Base-by-base conservation (phyloP, 2,797 vertebrate species). In the Intellagama lesueurii region DNA sequence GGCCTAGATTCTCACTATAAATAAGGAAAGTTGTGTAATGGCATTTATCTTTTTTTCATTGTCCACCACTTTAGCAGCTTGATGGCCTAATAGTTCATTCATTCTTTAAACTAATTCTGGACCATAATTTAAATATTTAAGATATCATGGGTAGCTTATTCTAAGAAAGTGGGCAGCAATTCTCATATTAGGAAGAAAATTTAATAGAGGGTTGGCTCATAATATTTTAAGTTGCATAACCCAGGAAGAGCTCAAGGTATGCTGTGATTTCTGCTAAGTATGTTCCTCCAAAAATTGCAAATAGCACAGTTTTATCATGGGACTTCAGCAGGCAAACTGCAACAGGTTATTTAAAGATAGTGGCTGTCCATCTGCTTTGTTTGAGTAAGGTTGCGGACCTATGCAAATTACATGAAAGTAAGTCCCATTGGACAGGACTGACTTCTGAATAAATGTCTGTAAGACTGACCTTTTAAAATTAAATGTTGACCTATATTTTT, bases 401-500 rank as follows among this genome's bases (percentile, higher is more conserved):
- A 9, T 88, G 19, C 24, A 47, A 17, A 8, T 5, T 81, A 24
- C 30, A 40, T 24, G 70, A 26, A 84, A 70, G 9, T 49, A 66
- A 35, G 32, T 24, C 7, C 47, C 44, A 40, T 8, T 70, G n/a
- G 40, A 32, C 35, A 80, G 17, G 16, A n/a, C 17, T 78, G 44
- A 17, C 26, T 60, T 79, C 44, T 72, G 35, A 72, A 56, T 56
- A 56, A 56, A 70, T 52, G 12, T 9, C 35, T 76, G 22, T 16
- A 56, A 14, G 8, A 52, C 30, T 44, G 52, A 28, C 17, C 9
- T 84, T 24, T 68, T 35, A 49, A 11, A 78, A 68, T 60, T 44
- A 32, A 12, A 44, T 85, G 86, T 90, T 91, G 89, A 88, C 83
- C 16, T 91, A 49, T 60, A 89, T 88, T 91, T 93, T 88, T 91